phyloP scores from a whole-genome alignment of 1,140 invertebrate genomes.

The Xylocopa sonorina region DNA sequence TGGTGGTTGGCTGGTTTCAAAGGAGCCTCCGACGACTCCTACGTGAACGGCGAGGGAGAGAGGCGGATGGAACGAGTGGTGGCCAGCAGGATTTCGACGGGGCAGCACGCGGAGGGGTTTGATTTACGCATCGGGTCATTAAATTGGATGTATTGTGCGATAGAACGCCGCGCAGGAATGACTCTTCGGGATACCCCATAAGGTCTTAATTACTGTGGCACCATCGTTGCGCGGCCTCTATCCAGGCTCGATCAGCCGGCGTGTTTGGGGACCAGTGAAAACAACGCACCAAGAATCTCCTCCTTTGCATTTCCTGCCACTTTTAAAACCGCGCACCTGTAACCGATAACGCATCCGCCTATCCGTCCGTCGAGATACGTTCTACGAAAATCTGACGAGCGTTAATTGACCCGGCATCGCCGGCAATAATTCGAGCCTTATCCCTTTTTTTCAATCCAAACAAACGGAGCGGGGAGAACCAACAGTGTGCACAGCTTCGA shows the following conservation, averaged over 20 bases:
- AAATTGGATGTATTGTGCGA: conserved; percentile 70
- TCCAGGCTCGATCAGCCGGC: conserved; percentile 1
- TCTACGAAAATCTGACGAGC: too few relatives aligned
- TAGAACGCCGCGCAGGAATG: conserved; percentile 57
- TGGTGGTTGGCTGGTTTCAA: conserved; percentile 60
- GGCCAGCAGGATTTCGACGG: conserved; percentile 18
- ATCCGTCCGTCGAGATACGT: too few relatives aligned
- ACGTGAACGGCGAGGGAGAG: conserved; percentile 25
- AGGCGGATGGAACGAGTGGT: conserved; percentile 12
- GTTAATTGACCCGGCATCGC: too few relatives aligned
- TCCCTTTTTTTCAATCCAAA: too few relatives aligned
- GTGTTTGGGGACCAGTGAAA: conserved; percentile 18
- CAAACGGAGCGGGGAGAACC: too few relatives aligned
- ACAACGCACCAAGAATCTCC: not conserved
- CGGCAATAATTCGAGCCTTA: too few relatives aligned
- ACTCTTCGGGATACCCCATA: conserved; percentile 62
- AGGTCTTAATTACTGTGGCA: conserved; percentile 71
- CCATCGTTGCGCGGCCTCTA: not conserved
- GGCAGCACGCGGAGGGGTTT: conserved; percentile 51
- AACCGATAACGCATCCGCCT: too few relatives aligned
- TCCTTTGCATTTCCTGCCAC: too few relatives aligned
- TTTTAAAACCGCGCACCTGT: too few relatives aligned
- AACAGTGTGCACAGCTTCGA: too few relatives aligned
- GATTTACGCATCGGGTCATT: conserved; percentile 74
- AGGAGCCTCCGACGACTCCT: conserved; percentile 44